A percentile compares a stretch with the other conserved stretches of the same genome.
phyloP scores from a whole-genome alignment of 2,113 vertebrate species.

The Mystacornis crossleyi region DNA sequence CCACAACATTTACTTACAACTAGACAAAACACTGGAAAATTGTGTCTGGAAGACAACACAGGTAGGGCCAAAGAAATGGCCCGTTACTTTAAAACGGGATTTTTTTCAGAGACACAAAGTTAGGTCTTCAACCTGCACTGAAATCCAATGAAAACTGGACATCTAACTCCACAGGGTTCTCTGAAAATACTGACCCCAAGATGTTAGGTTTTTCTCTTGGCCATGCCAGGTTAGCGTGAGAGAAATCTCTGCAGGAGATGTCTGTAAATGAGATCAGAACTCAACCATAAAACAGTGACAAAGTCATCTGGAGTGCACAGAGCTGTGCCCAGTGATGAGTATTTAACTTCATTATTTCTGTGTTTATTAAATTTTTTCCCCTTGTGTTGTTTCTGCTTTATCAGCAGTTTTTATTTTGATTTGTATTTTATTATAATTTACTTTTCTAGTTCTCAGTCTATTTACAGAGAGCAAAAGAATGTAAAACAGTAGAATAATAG shows the following conservation, averaged over 20 bases:
- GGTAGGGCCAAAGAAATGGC: background rate
- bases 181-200: background rate
- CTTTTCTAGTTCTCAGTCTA: constrained; percentile 31
- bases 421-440: constrained; percentile 39
- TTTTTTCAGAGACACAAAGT: background rate
- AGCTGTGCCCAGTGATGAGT: background rate
- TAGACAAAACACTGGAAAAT: background rate
- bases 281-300: background rate
- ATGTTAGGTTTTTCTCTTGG: background rate
- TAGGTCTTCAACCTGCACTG: background rate
- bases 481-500: constrained; percentile 55
- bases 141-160: background rate
- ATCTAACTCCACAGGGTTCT: background rate
- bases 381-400: constrained; percentile 25
- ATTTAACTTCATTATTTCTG: background rate
- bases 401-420: background rate
- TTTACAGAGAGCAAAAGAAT: constrained; percentile 56
- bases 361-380: background rate
- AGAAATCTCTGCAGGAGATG: background rate
- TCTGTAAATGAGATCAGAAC: constrained; percentile 49
- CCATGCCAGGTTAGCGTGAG: background rate
- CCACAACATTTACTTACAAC: background rate
- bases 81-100: background rate
- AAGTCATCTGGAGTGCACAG: background rate
- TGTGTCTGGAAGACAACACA: background rate